Conservation (phyloP, 2,888 invertebrate genomes). For the Electrophaes corylata region DNA sequence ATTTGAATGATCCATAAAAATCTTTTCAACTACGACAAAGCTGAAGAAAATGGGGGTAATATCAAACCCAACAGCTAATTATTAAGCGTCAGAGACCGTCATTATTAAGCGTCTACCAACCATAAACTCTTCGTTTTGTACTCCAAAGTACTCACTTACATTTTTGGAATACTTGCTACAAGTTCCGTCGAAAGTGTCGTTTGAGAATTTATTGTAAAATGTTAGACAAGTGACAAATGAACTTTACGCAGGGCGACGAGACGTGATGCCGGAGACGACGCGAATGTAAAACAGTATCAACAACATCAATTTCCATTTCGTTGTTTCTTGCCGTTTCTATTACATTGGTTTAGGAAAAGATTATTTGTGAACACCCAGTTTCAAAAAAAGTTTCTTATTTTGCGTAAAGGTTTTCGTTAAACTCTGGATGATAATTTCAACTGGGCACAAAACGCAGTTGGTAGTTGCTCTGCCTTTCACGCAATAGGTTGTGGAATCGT, state of each 20-base stretch:
- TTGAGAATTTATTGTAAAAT: conserved; percentile 61
- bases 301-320: conserved; percentile 55
- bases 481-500: too few relatives aligned
- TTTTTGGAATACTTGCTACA: conserved; percentile 53
- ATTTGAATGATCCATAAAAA: conserved; percentile 31
- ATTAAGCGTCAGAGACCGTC: conserved; percentile 41
- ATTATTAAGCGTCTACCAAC: conserved; percentile 45
- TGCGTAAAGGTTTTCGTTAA: conserved; percentile 14
- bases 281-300: conserved; percentile 67
- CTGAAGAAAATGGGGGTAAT: conserved; percentile 42
- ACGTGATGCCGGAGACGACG: conserved; percentile 62
- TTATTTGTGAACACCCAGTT: conserved; percentile 34
- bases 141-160: conserved; percentile 45
- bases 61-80: conserved; percentile 47
- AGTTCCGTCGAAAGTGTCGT: conserved; percentile 54
- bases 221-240: conserved; percentile 68
- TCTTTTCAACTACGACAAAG: conserved; percentile 36
- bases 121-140: conserved; percentile 44
- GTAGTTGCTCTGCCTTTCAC: too few relatives aligned
- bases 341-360: conserved; percentile 39
- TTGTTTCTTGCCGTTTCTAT: conserved; percentile 50
- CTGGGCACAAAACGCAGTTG: too few relatives aligned
- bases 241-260: conserved; percentile 64
- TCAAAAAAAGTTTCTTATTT: conserved; percentile 28
- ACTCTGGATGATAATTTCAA: conserved; percentile 4